Evolutionary conservation across 2,888 invertebrate genomes (phyloP).

Genomic region (Leistus spinibarbis): DNA sequence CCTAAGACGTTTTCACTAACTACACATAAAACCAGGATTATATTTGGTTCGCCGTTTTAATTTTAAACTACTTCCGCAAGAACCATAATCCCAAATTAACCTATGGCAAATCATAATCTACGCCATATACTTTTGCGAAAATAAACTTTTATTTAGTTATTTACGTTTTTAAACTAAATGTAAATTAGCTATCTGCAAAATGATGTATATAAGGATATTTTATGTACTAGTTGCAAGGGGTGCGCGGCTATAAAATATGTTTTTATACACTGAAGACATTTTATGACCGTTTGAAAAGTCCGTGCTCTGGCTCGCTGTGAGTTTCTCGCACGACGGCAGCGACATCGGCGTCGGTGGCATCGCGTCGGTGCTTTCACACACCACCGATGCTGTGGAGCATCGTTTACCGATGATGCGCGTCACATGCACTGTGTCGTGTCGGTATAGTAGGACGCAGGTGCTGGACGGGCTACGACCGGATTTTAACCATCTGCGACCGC

Average conservation of each 20-base stretch:
- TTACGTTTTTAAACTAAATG: background rate
- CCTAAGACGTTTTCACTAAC: too few relatives aligned
- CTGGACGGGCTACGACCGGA: slow-evolving; percentile 14
- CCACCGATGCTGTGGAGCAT: background rate
- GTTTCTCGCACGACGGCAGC: background rate
- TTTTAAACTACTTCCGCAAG: too few relatives aligned
- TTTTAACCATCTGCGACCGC: slow-evolving; percentile 27
- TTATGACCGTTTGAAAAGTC: background rate
- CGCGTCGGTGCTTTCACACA: background rate
- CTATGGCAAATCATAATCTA: background rate
- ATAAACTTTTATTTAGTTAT: background rate
- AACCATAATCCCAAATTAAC: background rate
- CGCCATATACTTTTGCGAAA: background rate
- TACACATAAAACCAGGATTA: too few relatives aligned
- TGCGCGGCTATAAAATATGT: background rate
- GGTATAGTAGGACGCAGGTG: slow-evolving; percentile 16
- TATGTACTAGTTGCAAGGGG: background rate
- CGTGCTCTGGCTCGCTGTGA: background rate
- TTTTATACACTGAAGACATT: background rate
- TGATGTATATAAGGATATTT: background rate
- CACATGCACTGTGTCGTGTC: background rate
- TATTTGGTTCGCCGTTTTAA: too few relatives aligned
- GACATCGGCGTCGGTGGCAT: background rate
- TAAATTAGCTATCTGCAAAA: background rate
- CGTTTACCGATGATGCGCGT: slow-evolving; percentile 11